Conservation (phyloP, 2,888 invertebrate genomes). For the Tetragonula carbonaria region DNA sequence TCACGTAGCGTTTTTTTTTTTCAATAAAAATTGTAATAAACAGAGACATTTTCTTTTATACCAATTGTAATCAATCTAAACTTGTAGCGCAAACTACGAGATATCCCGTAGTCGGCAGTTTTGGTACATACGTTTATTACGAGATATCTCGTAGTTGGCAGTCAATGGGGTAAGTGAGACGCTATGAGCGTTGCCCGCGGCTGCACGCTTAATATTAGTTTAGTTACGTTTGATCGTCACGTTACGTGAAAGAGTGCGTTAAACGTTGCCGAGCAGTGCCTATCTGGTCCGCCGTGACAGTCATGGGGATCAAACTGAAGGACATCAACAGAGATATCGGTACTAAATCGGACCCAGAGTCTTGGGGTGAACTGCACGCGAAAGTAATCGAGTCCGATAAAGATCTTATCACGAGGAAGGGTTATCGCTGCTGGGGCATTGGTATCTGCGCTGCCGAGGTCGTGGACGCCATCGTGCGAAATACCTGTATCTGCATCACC, state of each 20-base stretch:
- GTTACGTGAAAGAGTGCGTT: background rate
- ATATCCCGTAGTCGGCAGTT: no score
- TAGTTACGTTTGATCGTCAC: background rate
- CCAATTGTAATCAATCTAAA: no score
- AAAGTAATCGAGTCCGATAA: constrained; percentile 85
- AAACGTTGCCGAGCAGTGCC: constrained; percentile 82
- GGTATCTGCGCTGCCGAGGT: constrained; percentile 85
- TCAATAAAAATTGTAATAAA: no score
- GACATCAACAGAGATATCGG: constrained; percentile 85
- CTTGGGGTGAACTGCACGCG: constrained; percentile 85
- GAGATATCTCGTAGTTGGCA: no score
- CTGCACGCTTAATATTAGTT: no score
- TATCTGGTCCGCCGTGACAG: constrained; percentile 86
- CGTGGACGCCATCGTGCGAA: constrained; percentile 84
- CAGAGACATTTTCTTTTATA: no score
- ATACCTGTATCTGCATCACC: constrained; percentile 84
- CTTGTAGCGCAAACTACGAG: no score
- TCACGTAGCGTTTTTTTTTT: no score
- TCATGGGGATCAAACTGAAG: constrained; percentile 85
- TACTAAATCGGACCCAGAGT: constrained; percentile 84
- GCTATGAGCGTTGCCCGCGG: no score
- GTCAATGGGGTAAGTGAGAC: no score
- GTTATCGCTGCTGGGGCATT: constrained; percentile 85
- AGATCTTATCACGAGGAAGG: constrained; percentile 85
- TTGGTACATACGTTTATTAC: no score